These are phyloP conservation scores for Lepidostoma basale DNA, from an alignment of 1,140 invertebrate species.

Conservation along the genomic window DNA sequence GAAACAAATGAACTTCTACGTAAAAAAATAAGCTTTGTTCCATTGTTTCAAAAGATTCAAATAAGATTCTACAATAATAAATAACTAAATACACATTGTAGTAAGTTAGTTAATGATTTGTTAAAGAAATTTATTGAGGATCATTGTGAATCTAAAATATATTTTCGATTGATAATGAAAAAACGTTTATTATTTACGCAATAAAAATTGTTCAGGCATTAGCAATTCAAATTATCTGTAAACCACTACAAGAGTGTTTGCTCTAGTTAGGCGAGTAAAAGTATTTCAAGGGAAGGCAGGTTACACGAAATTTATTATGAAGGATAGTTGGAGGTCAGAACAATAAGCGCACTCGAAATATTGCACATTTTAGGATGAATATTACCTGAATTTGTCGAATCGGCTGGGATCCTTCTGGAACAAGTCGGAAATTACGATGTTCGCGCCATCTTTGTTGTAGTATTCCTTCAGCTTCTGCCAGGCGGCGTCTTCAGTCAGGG, in stretches of 20 bases:
- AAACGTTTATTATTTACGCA: no score
- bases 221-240: neutral
- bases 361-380: constrained; percentile 21
- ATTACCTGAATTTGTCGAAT: constrained; percentile 83
- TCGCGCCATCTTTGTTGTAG: constrained; percentile 68
- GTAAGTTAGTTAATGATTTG: no score
- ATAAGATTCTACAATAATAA: no score
- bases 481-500: constrained; percentile 68
- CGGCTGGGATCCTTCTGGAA: constrained; percentile 77
- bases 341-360: constrained; percentile 44
- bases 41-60: no score
- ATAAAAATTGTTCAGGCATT: no score
- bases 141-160: no score
- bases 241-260: neutral
- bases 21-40: no score
- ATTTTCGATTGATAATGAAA: no score
- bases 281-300: constrained; percentile 18
- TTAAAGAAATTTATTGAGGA: no score
- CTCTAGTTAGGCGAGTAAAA: constrained; percentile 20
- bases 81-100: no score
- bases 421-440: constrained; percentile 78
- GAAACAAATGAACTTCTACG: no score
- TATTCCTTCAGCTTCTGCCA: constrained; percentile 77
- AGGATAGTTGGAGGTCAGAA: constrained; percentile 33
- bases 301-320: neutral